Conservation (phyloP, 2,888 invertebrate genomes). For the Merodon equestris region DNA sequence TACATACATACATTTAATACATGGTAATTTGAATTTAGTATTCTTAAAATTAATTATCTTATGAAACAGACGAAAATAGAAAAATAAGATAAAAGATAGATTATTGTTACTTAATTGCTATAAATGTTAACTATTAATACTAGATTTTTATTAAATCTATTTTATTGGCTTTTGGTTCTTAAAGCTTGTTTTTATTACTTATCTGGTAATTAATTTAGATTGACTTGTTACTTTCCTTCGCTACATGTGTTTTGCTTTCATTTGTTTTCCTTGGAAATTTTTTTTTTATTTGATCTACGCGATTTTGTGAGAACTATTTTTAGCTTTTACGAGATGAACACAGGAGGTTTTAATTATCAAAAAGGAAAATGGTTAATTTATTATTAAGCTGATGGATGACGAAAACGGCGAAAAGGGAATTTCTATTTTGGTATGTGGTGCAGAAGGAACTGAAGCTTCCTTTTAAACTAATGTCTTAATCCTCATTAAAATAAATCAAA, state of each 20-base stretch:
- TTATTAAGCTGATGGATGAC: no score
- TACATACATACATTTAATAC: slow-evolving; percentile 26
- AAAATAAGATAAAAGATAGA: slow-evolving; percentile 40
- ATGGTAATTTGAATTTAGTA: slow-evolving; percentile 3
- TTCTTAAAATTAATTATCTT: not conserved
- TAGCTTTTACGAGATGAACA: no score
- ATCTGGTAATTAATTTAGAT: slow-evolving; percentile 33
- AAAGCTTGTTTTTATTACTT: slow-evolving; percentile 50
- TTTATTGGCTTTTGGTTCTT: slow-evolving; percentile 64
- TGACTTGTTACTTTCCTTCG: slow-evolving; percentile 25
- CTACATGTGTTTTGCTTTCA: slow-evolving; percentile 10
- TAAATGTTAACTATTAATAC: slow-evolving; percentile 67
- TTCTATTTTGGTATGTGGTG: no score
- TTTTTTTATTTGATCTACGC: no score
- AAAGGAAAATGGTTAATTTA: no score
- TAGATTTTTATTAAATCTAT: slow-evolving; percentile 61
- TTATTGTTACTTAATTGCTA: slow-evolving; percentile 62
- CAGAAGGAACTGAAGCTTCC: no score
- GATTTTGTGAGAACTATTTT: no score
- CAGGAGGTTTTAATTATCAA: no score
- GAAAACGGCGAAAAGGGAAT: no score
- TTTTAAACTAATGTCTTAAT: no score
- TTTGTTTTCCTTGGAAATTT: not conserved
- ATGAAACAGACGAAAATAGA: slow-evolving; percentile 43
- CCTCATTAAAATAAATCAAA: no score